Evolutionary conservation across 2,113 vertebrate species (phyloP), one percentile per base, ranked within the genome.

Genomic region (Lucifuga dentata): DNA sequence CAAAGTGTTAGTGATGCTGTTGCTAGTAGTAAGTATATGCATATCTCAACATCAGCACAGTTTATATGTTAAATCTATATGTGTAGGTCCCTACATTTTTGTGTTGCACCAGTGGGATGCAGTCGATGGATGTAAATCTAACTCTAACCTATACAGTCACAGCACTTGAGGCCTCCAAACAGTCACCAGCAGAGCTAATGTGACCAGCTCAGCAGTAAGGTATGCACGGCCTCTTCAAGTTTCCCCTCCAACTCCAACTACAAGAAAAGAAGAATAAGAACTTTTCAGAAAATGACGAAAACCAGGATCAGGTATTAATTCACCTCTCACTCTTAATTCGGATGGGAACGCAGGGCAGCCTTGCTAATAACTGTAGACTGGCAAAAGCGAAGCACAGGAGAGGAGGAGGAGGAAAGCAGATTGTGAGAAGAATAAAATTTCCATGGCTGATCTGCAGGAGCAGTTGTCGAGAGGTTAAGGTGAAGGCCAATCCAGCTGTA

Each of bases 401-500:
- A 44, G 23, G 26, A 23, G 51, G 70, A 36, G 53, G 65, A 65
- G 75, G 52, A 63, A 52, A 45, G 86, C 67, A 52, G 56, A 69
- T 85, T 87, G 85, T 90, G 89, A 90, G 73, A 86, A 84, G 90
- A 88, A 85, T 86, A 77, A 80, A 73, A 91, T 79, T 87, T 92
- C 89, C 90, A 93, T 93, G 86, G 88, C 80, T 93, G 95, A 95
- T 94, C 93, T 95, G 91, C 53, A 78, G 90, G 90, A 92, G 91
- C 87, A 92, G 92, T 93, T 92, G 91, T 86, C 84, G 88, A 81
- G 90, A 92, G 94, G 88, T 92, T 92, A 90, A 89, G 91, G 93
- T 93, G 90, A 91, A 91, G 91, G 79, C 91, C 93, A 93, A 94
- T 93, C 89, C 90, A 90, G 92, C 89, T 87, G 92, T 90, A 81